Base-by-base conservation (phyloP, 2,888 invertebrate genomes). In the Itoplectis maculator region DNA sequence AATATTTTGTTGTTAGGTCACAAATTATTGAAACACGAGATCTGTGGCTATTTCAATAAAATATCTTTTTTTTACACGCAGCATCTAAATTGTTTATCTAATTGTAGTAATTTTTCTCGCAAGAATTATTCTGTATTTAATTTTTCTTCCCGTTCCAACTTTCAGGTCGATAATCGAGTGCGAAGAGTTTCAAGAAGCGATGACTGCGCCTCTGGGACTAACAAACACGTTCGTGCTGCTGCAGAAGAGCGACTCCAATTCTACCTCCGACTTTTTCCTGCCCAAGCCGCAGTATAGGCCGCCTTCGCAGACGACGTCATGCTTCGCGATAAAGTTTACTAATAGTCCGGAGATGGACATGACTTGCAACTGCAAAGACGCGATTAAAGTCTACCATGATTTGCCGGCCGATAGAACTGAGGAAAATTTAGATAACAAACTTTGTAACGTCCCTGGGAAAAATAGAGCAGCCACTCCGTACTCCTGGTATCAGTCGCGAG, bases 191-290 rank as follows among this genome's bases (percentile, higher is more conserved):
- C 92, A 93, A 85, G 87, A 90, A 47, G 90, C 90, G 11, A 88
- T 93, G 81, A 88, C 88, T 8, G 61, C 84, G 18, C 92, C 92
- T 40, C 84, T 92, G 37, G 89, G 88, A 15, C 89, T 88, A 8
- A 93, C 93, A 42, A 93, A 93, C 59, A 92, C 93, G 5, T 93
- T 93, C 82, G 86, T 93, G 2, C 84, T 93, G 49, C 75, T 93
- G 20, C 88, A 90, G 63, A 92, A 92, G 75, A 91, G 86, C 35
- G 92, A 92, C 78, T 81, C 81, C 9, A 89, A 87, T 73, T 72
- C 84, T 2, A 78, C 86, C 5, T 92, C 92, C 0, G 89, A 91
- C 63, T 92, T 89, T 65, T 92, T 92, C 61, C 47, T 92, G 47
- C 92, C 90, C 0, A 92, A 92, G 75, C 92, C 92, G 0, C 89